Base-by-base conservation (phyloP, 2,888 invertebrate genomes). In the Colletes collaris region DNA sequence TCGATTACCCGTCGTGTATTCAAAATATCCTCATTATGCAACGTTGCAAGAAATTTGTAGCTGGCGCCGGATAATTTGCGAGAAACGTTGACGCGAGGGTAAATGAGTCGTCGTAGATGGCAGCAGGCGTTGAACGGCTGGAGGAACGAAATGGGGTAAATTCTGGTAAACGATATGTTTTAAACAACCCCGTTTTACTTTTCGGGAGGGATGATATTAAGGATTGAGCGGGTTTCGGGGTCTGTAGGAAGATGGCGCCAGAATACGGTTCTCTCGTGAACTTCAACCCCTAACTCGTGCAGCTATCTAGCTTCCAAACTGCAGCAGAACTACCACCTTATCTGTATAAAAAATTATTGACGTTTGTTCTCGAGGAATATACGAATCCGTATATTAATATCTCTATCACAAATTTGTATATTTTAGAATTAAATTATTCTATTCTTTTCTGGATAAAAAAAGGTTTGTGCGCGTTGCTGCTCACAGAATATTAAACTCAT, bases 111-210 rank as follows among this genome's bases (percentile, higher is more conserved):
- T 65, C 55, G 1, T 53, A 84, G 84, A 84, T 84, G 82, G 84
- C 84, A 79, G 84, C 79, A 84, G 76, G 19, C 27, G 71, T 58
- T 66, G 64, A 68, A 64, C 50, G 70, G 13, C 70, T 49, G 56
- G 19, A 11, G 55, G 59, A 19, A 35, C 58, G 55, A 46, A 67
- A 68, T 49, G 52, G 53, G 74, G 79, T 68, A 55, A 76, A 75
- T 84, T 76, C 77, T 69, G 75, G 84, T 75, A 77, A 82, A 82
- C 49, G 63, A 82, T 75, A 56, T 59, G 66, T 71, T 84, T 84
- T 85, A 82, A 80, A 85, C 80, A 68, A 78, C 69, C 55, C 67
- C 40, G 74, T 68, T 56, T 74, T 71, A 50, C 69, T 68, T 81
- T 75, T 81, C 65, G 58, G 74, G 63, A 75, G 82, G 84, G 84